phyloP scores from a whole-genome alignment of 2,888 invertebrate species.

The Caenorhabditis virilis region DNA sequence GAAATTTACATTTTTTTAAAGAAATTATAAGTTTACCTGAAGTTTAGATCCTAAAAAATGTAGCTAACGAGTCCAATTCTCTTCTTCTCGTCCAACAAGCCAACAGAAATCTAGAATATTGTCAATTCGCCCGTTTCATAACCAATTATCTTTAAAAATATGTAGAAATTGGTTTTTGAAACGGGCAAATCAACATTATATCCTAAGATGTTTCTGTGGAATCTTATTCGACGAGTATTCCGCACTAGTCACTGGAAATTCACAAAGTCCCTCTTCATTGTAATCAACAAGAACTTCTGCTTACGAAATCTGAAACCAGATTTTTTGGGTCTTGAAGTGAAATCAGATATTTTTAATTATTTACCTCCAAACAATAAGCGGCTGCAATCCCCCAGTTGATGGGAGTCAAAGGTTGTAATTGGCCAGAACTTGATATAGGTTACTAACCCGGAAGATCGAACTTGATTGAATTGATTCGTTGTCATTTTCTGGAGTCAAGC shows the following conservation, averaged over 20 bases:
- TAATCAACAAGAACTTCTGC: constrained; percentile 25
- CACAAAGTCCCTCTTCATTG: constrained; percentile 3
- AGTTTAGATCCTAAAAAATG: no score
- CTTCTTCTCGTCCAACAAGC: no score
- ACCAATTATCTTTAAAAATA: no score
- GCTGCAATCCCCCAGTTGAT: constrained; percentile 52
- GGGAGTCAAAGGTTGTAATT: constrained; percentile 34
- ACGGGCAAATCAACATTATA: no score
- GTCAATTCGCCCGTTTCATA: no score
- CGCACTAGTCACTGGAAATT: constrained; percentile 11
- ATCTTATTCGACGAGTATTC: constrained; percentile 16
- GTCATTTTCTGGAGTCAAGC: constrained; percentile 46
- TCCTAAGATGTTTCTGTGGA: constrained; percentile 28
- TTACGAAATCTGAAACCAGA: constrained; percentile 11
- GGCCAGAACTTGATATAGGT: constrained; percentile 49
- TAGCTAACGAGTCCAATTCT: no score
- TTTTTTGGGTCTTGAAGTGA: background rate
- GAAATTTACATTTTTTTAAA: no score
- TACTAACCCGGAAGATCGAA: constrained; percentile 37
- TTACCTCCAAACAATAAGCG: constrained; percentile 42
- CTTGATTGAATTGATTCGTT: constrained; percentile 29
- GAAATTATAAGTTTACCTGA: no score
- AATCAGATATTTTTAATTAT: no score
- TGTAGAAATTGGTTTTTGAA: no score
- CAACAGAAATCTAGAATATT: no score